Conservation (phyloP, 2,888 invertebrate species). For the Conistra vaccinii region DNA sequence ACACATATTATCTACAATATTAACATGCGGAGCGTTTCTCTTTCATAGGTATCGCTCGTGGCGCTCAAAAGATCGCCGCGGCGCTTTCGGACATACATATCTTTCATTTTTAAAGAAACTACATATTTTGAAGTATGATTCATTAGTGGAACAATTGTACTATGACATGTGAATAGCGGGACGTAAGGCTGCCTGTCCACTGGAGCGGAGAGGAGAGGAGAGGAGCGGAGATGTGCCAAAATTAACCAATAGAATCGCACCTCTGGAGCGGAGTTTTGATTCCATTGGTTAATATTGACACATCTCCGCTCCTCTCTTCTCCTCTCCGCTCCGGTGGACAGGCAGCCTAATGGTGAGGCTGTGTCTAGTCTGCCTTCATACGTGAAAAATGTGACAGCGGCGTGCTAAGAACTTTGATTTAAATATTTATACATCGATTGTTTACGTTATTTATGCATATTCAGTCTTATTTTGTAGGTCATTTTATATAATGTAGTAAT, state of each 20-base stretch:
- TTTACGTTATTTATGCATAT: not conserved
- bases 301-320: too few relatives aligned
- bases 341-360: slow-evolving; percentile 33
- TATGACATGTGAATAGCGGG: slow-evolving; percentile 31
- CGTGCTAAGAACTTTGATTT: not conserved
- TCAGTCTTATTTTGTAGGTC: not conserved
- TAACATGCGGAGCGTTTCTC: slow-evolving; percentile 69
- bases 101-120: slow-evolving; percentile 46
- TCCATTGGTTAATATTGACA: too few relatives aligned
- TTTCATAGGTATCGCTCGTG: slow-evolving; percentile 54
- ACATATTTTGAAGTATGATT: slow-evolving; percentile 47
- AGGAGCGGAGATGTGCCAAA: too few relatives aligned
- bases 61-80: slow-evolving; percentile 25
- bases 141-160: slow-evolving; percentile 51
- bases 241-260: too few relatives aligned
- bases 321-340: too few relatives aligned
- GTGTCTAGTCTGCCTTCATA: slow-evolving; percentile 25
- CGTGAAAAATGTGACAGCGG: slow-evolving; percentile 21
- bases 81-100: slow-evolving; percentile 38
- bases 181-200: too few relatives aligned
- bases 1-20: slow-evolving; percentile 69
- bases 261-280: too few relatives aligned
- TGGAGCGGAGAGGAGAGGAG: too few relatives aligned
- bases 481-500: not conserved
- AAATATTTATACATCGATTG: not conserved